These are phyloP conservation scores for Pedionomus torquatus DNA, from an alignment of 2,113 vertebrate genomes.

Conservation along the genomic window DNA sequence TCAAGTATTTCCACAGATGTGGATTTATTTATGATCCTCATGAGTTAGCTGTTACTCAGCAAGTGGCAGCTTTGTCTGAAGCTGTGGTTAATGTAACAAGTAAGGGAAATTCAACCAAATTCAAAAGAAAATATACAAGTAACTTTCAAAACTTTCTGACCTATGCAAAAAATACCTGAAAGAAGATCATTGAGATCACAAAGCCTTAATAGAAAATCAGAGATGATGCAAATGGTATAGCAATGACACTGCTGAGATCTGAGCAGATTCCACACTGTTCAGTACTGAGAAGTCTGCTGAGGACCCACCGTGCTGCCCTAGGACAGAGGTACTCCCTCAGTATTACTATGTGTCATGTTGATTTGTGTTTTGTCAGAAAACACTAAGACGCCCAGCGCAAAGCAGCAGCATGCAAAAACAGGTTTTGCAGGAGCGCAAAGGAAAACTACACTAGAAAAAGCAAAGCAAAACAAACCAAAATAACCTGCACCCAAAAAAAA, in stretches of 20 bases:
- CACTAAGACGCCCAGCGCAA: not conserved
- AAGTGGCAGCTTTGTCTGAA: not conserved
- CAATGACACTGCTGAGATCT: not conserved
- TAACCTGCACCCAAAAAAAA: not conserved
- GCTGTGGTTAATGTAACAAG: not conserved
- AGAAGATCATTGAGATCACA: not conserved
- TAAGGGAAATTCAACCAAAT: not conserved
- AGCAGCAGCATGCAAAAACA: fast-evolving
- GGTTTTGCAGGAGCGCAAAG: not conserved
- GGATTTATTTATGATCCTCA: not conserved
- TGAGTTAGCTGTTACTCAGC: not conserved
- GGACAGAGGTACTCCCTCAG: not conserved
- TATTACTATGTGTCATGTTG: not conserved
- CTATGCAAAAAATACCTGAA: not conserved
- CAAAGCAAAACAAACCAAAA: fast-evolving
- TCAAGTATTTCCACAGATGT: not conserved
- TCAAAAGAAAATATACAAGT: not conserved
- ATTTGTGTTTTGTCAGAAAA: not conserved
- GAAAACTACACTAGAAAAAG: not conserved
- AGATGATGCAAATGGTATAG: not conserved
- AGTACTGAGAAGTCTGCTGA: not conserved
- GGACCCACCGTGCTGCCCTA: not conserved
- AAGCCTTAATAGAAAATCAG: not conserved
- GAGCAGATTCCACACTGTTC: not conserved
- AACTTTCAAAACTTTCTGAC: not conserved